Percentiles rank a stretch among this genome's conserved stretches.
Conservation (phyloP, 1,140 invertebrate species). For the Thalassaphorura encarpata region DNA sequence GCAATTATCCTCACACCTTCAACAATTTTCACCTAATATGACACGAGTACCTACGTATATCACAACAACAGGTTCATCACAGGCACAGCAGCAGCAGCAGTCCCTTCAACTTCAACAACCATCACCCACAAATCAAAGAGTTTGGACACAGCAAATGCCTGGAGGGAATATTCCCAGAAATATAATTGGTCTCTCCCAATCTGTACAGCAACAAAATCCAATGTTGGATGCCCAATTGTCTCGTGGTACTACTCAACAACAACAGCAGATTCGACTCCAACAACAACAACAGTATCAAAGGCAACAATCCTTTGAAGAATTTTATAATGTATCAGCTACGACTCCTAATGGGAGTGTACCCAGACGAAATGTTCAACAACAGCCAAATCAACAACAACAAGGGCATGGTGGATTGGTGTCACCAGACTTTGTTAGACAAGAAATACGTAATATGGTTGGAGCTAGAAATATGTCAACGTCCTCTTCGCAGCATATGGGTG, state of each 20-base stretch:
- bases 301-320: background rate
- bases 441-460: constrained; percentile 72
- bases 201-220: constrained; percentile 45
- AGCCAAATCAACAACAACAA: background rate
- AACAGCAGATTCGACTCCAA: constrained; percentile 39
- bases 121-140: constrained; percentile 3
- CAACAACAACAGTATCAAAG: constrained; percentile 51
- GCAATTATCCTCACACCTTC: background rate
- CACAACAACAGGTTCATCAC: constrained; percentile 24
- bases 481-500: constrained; percentile 17
- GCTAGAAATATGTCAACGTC: constrained; percentile 55
- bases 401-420: background rate
- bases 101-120: constrained; percentile 30
- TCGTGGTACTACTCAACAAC: constrained; percentile 40
- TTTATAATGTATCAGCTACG: background rate
- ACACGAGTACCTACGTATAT: background rate
- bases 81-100: constrained; percentile 35
- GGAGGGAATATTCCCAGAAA: background rate
- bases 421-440: constrained; percentile 74
- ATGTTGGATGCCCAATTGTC: constrained; percentile 67
- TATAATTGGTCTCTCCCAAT: background rate
- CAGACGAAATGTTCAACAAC: background rate
- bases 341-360: background rate
- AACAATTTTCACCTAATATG: background rate
- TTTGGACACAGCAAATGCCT: background rate